Percentiles rank a stretch among this genome's conserved stretches.
Conservation (phyloP, 2,888 invertebrate genomes). For the Crioceris asparagi region DNA sequence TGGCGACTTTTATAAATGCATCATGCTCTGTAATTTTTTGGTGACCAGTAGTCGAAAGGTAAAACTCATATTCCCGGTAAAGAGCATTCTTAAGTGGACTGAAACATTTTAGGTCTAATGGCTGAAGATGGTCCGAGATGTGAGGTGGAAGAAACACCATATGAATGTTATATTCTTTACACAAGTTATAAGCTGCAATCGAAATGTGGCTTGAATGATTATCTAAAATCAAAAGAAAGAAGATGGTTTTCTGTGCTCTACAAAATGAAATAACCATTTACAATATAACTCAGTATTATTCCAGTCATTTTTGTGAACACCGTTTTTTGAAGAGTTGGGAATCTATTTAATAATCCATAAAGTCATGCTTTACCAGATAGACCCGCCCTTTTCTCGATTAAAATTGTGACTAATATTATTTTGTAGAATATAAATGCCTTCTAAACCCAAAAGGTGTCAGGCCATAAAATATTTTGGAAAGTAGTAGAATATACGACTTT, state of each 20-base stretch:
- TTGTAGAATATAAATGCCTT: slow-evolving; percentile 10
- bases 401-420: slow-evolving; percentile 7
- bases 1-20: slow-evolving; percentile 16
- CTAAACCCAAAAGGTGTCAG: slow-evolving; percentile 11
- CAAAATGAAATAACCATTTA: neutral
- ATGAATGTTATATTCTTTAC: slow-evolving; percentile 10
- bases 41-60: slow-evolving; percentile 8
- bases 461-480: slow-evolving; percentile 14
- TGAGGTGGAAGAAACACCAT: slow-evolving; percentile 13
- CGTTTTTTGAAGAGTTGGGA: slow-evolving; percentile 1
- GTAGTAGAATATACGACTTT: slow-evolving; percentile 7
- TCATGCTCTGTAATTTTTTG: slow-evolving; percentile 15
- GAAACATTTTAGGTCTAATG: slow-evolving; percentile 13
- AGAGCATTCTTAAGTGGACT: slow-evolving; percentile 12
- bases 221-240: slow-evolving; percentile 8
- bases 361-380: slow-evolving; percentile 3
- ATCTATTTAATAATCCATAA: slow-evolving; percentile 6
- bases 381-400: neutral
- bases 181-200: slow-evolving; percentile 10
- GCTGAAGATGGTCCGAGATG: slow-evolving; percentile 13
- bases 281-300: neutral
- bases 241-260: neutral
- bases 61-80: slow-evolving; percentile 10
- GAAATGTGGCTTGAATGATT: slow-evolving; percentile 12
- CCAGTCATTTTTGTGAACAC: neutral